phyloP scores from a whole-genome alignment of 2,113 vertebrate genomes.

The Calypte anna region DNA sequence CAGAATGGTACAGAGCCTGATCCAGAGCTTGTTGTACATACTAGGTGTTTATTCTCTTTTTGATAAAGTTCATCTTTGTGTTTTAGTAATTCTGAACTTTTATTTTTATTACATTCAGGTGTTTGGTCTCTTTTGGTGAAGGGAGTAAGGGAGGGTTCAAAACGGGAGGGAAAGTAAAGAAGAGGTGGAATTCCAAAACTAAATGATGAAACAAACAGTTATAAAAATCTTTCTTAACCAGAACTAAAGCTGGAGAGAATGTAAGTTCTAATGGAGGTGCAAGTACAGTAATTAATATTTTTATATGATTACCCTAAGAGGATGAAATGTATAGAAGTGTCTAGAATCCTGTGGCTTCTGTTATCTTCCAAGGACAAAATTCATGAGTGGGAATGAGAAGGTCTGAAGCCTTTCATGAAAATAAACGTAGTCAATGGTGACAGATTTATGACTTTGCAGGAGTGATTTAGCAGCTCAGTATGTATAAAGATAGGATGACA shows the following conservation, averaged over 20 bases:
- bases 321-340: not conserved
- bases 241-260: slow-evolving; percentile 56
- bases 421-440: not conserved
- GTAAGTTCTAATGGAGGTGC: not conserved
- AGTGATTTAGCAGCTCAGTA: not conserved
- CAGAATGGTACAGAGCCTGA: not conserved
- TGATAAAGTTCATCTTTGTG: not conserved
- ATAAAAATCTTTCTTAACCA: not conserved
- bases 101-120: not conserved
- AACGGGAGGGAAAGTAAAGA: not conserved
- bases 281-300: not conserved
- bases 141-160: not conserved
- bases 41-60: not conserved
- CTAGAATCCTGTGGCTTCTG: not conserved
- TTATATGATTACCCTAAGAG: not conserved
- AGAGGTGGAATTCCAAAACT: not conserved
- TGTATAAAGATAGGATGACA: not conserved
- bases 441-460: not conserved
- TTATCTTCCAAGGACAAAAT: not conserved
- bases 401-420: not conserved
- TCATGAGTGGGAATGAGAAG: not conserved
- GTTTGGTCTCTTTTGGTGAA: not conserved
- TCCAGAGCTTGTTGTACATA: not conserved
- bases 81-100: not conserved
- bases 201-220: not conserved